phyloP scores from a whole-genome alignment of 1,140 invertebrate species.

The Heterodera carotae region DNA sequence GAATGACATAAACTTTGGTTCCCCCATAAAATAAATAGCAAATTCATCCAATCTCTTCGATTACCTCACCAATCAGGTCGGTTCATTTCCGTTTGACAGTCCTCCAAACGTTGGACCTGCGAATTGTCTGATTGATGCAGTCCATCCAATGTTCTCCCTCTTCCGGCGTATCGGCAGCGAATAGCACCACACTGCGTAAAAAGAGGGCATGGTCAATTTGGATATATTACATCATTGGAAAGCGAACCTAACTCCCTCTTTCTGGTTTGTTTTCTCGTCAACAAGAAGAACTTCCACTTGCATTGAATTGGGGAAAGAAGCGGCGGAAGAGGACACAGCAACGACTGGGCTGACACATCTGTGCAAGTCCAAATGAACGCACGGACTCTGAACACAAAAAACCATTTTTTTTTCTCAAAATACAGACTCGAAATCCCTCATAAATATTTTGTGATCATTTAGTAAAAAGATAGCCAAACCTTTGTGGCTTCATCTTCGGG shows the following conservation, averaged over 20 bases:
- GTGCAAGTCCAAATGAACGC: constrained; percentile 25
- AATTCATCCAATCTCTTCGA: neutral
- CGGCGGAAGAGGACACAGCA: constrained; percentile 29
- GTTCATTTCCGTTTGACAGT: constrained; percentile 13
- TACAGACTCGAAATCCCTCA: too few species aligned
- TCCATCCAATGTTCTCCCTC: constrained; percentile 36
- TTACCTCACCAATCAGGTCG: neutral
- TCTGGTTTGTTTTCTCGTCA: constrained; percentile 7
- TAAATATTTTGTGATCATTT: too few species aligned
- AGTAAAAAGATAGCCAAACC: constrained; percentile 18
- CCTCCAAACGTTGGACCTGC: constrained; percentile 38
- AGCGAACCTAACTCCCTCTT: constrained; percentile 30
- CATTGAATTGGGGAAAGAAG: constrained; percentile 41
- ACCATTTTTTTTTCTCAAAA: too few species aligned
- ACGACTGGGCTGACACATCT: constrained; percentile 30
- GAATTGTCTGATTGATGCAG: constrained; percentile 38
- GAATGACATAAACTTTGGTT: neutral
- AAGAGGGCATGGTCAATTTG: constrained; percentile 7
- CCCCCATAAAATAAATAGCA: neutral
- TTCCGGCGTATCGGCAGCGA: constrained; percentile 39
- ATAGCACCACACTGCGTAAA: constrained; percentile 24
- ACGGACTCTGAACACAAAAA: constrained; percentile 33
- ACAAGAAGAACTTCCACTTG: constrained; percentile 33
- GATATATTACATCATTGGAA: constrained; percentile 3
- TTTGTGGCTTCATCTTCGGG: constrained; percentile 45